Evolutionary conservation across 1,140 invertebrate species (phyloP).

Genomic region (Aphelinus atriplicis): DNA sequence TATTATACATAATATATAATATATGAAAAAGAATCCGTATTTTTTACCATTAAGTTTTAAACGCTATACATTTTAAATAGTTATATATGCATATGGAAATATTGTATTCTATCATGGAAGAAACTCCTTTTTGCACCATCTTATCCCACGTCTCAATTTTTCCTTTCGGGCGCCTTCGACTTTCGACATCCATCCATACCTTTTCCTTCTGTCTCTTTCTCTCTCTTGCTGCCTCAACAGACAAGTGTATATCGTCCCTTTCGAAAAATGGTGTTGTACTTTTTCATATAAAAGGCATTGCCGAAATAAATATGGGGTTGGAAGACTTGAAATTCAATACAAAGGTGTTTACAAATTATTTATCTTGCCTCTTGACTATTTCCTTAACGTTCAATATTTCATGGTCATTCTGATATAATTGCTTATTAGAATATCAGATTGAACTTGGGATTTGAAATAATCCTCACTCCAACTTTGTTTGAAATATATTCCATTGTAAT

Average conservation of each 20-base stretch:
- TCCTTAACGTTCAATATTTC: too few species aligned
- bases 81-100: conserved; percentile 54
- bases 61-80: conserved; percentile 43
- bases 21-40: conserved; percentile 52
- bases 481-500: not conserved
- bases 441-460: too few species aligned
- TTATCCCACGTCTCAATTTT: conserved; percentile 39
- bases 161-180: conserved; percentile 31
- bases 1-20: conserved; percentile 61
- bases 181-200: conserved; percentile 39
- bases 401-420: too few species aligned
- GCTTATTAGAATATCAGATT: too few species aligned
- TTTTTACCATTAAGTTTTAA: conserved; percentile 59
- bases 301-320: conserved; percentile 66
- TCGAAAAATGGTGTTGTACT: conserved; percentile 63
- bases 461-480: too few species aligned
- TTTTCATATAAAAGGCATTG: conserved; percentile 65
- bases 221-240: conserved; percentile 44
- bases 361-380: not conserved
- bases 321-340: conserved; percentile 56
- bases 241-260: conserved; percentile 55
- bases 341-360: not conserved
- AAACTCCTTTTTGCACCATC: conserved; percentile 28
- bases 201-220: conserved; percentile 49
- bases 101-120: conserved; percentile 51